Evolutionary conservation across 2,888 invertebrate genomes (phyloP).

Genomic region (Nebria brevicollis): DNA sequence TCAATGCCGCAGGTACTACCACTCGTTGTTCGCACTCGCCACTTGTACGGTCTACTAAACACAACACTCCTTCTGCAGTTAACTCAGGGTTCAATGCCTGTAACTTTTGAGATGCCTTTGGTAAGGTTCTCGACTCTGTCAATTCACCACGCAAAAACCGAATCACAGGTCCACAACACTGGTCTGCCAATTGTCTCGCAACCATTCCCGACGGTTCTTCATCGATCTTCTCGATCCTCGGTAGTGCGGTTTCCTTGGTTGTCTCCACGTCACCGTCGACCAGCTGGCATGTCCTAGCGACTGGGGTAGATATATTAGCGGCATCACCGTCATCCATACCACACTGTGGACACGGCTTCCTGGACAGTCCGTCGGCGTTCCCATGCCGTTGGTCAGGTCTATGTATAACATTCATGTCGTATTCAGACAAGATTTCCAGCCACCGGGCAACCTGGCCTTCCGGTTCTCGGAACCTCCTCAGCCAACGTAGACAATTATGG

Average conservation of each 20-base stretch:
- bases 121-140: slow-evolving; percentile 3
- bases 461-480: slow-evolving; percentile 23
- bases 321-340: background rate
- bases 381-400: slow-evolving; percentile 16
- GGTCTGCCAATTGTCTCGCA: too few species aligned
- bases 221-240: too few species aligned
- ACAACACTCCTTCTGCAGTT: background rate
- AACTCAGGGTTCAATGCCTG: background rate
- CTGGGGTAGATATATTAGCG: background rate
- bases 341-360: slow-evolving; percentile 16
- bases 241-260: too few species aligned
- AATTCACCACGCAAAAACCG: background rate
- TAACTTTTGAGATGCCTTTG: background rate
- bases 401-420: slow-evolving; percentile 19
- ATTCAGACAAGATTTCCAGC: slow-evolving; percentile 30
- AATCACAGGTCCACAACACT: background rate
- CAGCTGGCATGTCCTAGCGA: too few species aligned
- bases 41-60: background rate
- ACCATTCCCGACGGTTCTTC: too few species aligned
- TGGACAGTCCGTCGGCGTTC: slow-evolving; percentile 21
- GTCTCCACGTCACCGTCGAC: too few species aligned
- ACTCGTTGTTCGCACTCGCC: background rate
- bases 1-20: background rate
- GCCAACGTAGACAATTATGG: slow-evolving; percentile 22
- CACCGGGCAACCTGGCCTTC: slow-evolving; percentile 29